Percentiles rank a stretch among this genome's conserved stretches.
phyloP scores from a whole-genome alignment of 2,888 invertebrate genomes.

The Herminia tarsipennalis region DNA sequence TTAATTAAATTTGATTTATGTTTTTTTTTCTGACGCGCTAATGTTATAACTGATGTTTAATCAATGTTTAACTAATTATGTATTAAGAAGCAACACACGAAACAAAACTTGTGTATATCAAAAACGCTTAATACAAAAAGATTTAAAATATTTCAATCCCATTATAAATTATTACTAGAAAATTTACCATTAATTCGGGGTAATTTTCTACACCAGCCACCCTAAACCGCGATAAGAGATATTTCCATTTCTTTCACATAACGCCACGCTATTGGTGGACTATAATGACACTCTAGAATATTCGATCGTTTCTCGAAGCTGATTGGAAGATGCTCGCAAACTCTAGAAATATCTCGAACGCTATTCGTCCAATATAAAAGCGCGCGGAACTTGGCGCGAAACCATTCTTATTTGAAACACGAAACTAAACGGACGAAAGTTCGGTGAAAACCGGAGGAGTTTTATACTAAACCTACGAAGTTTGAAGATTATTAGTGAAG shows the following conservation, averaged over 20 bases:
- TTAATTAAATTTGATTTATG: too few relatives aligned
- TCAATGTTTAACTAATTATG: too few relatives aligned
- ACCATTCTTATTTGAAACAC: conserved; percentile 4
- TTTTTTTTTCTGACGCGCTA: too few relatives aligned
- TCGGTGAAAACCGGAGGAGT: conserved; percentile 4
- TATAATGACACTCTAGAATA: not conserved
- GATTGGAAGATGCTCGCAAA: not conserved
- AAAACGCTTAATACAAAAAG: not conserved
- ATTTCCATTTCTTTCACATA: not conserved
- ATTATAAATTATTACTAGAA: not conserved
- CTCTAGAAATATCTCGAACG: not conserved
- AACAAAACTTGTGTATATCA: too few relatives aligned
- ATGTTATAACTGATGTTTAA: too few relatives aligned
- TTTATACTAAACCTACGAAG: not conserved
- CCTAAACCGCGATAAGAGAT: not conserved
- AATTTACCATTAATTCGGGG: not conserved
- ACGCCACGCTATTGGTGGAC: not conserved
- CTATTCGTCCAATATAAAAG: conserved; percentile 1
- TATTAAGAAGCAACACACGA: too few relatives aligned
- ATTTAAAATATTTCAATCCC: not conserved
- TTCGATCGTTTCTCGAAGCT: not conserved
- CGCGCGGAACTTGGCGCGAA: not conserved
- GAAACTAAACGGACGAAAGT: too few relatives aligned
- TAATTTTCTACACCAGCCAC: not conserved
- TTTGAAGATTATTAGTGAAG: conserved; percentile 3